A percentile compares a stretch with the other conserved stretches of the same genome.
Conservation (phyloP, 2,888 invertebrate species). For the Synergus umbraculus region DNA sequence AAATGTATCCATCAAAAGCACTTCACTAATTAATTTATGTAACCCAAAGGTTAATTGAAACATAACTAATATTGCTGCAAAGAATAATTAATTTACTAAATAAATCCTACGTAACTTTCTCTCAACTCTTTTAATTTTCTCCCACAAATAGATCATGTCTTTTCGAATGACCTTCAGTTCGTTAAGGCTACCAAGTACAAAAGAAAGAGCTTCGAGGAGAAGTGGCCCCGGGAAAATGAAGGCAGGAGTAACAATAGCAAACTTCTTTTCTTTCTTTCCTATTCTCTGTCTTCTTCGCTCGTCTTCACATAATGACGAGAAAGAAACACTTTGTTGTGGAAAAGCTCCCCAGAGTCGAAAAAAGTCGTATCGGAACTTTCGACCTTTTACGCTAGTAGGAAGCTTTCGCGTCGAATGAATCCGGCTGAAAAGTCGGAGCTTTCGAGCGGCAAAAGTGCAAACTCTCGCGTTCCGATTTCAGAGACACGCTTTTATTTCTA, state of each 20-base stretch:
- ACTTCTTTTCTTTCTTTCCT: background rate
- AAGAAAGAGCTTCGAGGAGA: background rate
- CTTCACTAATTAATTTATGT: no score
- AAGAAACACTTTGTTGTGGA: constrained; percentile 47
- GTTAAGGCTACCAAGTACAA: background rate
- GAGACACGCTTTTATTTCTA: constrained; percentile 44
- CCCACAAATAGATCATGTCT: background rate
- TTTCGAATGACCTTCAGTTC: background rate
- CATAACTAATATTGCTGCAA: accelerated
- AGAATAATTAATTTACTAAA: background rate
- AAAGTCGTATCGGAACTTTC: constrained; percentile 51
- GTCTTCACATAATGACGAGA: constrained; percentile 23
- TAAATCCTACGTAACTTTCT: no score
- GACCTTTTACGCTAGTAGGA: constrained; percentile 53
- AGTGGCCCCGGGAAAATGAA: background rate
- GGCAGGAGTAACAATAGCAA: background rate
- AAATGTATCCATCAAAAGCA: no score
- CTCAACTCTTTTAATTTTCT: background rate
- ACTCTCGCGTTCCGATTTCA: constrained; percentile 31
- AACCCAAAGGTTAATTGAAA: background rate
- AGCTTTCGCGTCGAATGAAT: constrained; percentile 52
- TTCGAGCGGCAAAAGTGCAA: constrained; percentile 47
- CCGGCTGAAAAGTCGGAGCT: constrained; percentile 46
- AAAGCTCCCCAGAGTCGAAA: constrained; percentile 45
- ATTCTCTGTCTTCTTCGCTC: background rate